phyloP scores from a whole-genome alignment of 1,140 invertebrate genomes.

The Gryon sp. region DNA sequence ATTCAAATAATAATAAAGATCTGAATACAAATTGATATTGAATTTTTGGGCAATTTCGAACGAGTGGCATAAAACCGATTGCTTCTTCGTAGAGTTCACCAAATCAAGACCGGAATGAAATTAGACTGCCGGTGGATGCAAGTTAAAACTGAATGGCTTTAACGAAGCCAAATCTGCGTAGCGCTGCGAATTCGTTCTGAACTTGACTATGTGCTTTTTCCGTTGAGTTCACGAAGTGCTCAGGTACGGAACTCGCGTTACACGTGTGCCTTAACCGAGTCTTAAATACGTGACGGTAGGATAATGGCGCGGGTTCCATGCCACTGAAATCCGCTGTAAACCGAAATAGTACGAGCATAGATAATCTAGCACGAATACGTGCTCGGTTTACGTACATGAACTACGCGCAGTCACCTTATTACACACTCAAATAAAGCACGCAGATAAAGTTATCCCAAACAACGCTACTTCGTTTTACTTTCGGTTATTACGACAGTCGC shows the following conservation, averaged over 20 bases:
- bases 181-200: conserved; percentile 39
- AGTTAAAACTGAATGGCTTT: conserved; percentile 70
- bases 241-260: conserved; percentile 49
- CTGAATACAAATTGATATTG: conserved; percentile 11
- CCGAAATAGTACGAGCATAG: conserved; percentile 64
- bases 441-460: conserved; percentile 60
- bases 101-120: conserved; percentile 39
- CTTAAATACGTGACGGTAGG: conserved; percentile 75
- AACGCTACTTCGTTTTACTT: conserved; percentile 58
- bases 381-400: conserved; percentile 63
- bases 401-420: conserved; percentile 50
- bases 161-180: conserved; percentile 67
- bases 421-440: conserved; percentile 59
- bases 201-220: conserved; percentile 58
- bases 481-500: conserved; percentile 54
- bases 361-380: conserved; percentile 65
- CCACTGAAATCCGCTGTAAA: conserved; percentile 68
- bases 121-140: conserved; percentile 24
- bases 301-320: conserved; percentile 68
- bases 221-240: conserved; percentile 24
- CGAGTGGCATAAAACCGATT: too few species aligned
- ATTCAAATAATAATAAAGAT: conserved; percentile 12
- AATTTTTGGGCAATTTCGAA: conserved; percentile 20
- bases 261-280: conserved; percentile 73
- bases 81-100: conserved; percentile 6